Base-by-base conservation (phyloP, 2,888 invertebrate species). In the Crocallis elinguaria region DNA sequence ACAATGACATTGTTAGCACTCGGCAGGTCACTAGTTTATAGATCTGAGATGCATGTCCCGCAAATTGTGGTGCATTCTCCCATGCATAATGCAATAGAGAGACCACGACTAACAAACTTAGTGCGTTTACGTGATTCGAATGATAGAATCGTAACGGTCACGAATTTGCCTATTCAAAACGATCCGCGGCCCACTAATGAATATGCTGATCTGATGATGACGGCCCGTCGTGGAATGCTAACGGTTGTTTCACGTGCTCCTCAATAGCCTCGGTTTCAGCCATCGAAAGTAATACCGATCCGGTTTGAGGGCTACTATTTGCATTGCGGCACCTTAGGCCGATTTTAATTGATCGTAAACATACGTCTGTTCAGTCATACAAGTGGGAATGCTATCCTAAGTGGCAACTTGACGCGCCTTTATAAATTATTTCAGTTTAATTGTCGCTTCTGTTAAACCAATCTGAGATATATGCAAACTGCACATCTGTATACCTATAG, bases 121-220 rank as follows among this genome's bases (percentile, higher is more conserved):
- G 66, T 59, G 62, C 62, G 62, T 46, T 68, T 69, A 73, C 82
- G 83, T 85, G 84, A 72, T 67, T 36, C 37, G 88, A 85, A 81
- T 84, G 74, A 67, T 66, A 64, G 67, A 75, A 71, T 61, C 50
- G 69, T 86, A 87, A 87, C 87, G 79, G 86, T 77, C 70, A 49
- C 64, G 73, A 82, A 82, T 84, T 81, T 76, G 75, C 81, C 77
- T 79, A 82, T 82, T 80, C 74, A 16, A 35, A 36, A 25, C 52
- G 27, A 46, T 52, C 36, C 51, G 37, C 13, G 33, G 21, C 65
- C 60, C 73, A 77, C 77, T 81, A 76, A 81, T 89, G 84, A 88
- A 89, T 90, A 89, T 88, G 82, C 80, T 87, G 79, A 85, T 80
- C 60, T 77, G 67, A 71, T 69, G 77, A 82, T 86, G 84, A 86